Evolutionary conservation across 2,113 vertebrate genomes (phyloP), one percentile per base, ranked within the genome.

Genomic region (Clarias batrachus): DNA sequence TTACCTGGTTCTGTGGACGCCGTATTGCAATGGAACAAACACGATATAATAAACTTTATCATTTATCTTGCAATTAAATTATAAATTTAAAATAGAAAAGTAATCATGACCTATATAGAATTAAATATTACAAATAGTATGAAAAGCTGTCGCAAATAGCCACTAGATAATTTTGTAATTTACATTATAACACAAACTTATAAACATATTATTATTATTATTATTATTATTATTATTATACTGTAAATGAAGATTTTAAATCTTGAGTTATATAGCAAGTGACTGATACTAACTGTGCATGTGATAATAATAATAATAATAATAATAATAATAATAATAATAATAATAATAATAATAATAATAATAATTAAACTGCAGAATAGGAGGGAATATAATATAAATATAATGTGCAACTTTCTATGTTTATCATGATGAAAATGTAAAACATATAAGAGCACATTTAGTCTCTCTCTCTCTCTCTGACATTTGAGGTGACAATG

Each of bases 401-500:
- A n/a, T n/a, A n/a, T n/a, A n/a, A n/a, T n/a, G 63, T 66, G 63
- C 5, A 66, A n/a, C 25, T 30, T 66, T 66, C n/a, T 25, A n/a
- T 65, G 23, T 65, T 65, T 3, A 65, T 25, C 10, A 65, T 25
- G 23, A 23, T 23, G 19, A 23, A 62, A n/a, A n/a, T 12, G 17
- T 17, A 59, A 37, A 63, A 12, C 6, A 4, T 65, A 2, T 65
- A 2, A 65, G 25, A 70, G 17, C 37, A 19, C 17, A 37, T 71
- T 71, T 71, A 71, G 1, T 66, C 65, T 66, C 27, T 70, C 66
- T 33, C 30, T 66, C 65, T 66, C n/a, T 65, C 63, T 66, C 30
- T 21, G 68, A 71, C 30, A 71, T 71, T 37, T 71, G 8, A 37
- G 19, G 16, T 41, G 33, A 96, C 96, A 96, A 95, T 94, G 95